Percentiles rank a stretch among this genome's conserved stretches.
Evolutionary conservation across 2,888 invertebrate species (phyloP).

Genomic region (Tridacna gigas): DNA sequence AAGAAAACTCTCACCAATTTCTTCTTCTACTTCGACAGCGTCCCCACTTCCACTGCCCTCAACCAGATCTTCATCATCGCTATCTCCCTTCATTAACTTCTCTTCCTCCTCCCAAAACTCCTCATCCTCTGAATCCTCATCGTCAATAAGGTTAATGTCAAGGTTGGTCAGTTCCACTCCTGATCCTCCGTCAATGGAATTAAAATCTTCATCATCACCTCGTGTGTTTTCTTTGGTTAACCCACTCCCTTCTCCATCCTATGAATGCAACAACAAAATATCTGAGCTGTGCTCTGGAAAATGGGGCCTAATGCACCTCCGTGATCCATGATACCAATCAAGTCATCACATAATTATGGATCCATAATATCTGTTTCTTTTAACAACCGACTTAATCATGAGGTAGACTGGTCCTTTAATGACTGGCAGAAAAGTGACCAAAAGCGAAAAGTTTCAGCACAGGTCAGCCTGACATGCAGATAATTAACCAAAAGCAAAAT

Average conservation of each 20-base stretch:
- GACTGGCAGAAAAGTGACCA: too few relatives aligned
- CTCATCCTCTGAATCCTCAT: conserved; percentile 16
- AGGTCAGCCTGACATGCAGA: too few relatives aligned
- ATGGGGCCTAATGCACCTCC: not conserved
- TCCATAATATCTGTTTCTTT: too few relatives aligned
- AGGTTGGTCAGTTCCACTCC: conserved; percentile 19
- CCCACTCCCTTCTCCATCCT: conserved; percentile 14
- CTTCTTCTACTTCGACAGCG: not conserved
- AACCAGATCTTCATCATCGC: conserved; percentile 30
- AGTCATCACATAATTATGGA: too few relatives aligned
- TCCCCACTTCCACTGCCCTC: conserved; percentile 17
- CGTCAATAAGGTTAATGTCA: conserved; percentile 3
- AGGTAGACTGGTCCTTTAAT: too few relatives aligned
- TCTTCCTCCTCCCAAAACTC: too few relatives aligned
- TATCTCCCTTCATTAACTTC: not conserved
- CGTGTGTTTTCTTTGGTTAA: not conserved
- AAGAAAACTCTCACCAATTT: conserved; percentile 3
- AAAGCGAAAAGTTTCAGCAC: too few relatives aligned
- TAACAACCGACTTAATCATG: too few relatives aligned
- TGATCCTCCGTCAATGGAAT: conserved; percentile 15
- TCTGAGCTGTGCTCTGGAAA: not conserved
- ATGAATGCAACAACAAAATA: not conserved
- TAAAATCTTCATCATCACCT: conserved; percentile 41
- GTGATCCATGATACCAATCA: too few relatives aligned
- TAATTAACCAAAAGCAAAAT: too few relatives aligned